These are phyloP conservation scores for Ochotona curzoniae DNA, from an alignment of 2,113 vertebrate genomes.

Conservation along the genomic window DNA sequence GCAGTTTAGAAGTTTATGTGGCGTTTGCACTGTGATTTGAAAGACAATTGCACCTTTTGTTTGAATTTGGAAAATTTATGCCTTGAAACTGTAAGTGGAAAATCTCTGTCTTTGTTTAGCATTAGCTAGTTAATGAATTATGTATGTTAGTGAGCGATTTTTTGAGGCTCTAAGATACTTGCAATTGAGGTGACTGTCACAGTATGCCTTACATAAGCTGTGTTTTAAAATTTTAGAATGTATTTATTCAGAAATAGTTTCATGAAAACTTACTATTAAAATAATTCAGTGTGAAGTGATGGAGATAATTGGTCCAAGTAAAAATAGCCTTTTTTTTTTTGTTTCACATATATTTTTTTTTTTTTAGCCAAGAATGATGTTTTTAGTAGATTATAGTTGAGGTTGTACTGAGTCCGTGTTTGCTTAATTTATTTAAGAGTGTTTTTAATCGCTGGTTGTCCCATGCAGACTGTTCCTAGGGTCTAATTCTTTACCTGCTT, in stretches of 20 bases:
- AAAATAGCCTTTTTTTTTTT: not conserved
- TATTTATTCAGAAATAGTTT: not conserved
- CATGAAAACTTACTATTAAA: slow-evolving; percentile 20
- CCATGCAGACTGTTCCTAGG: not conserved
- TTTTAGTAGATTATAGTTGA: slow-evolving; percentile 22
- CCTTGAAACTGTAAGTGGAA: not conserved
- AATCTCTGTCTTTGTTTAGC: not conserved
- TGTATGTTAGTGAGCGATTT: not conserved
- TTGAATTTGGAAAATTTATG: slow-evolving; percentile 45
- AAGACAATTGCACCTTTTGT: not conserved
- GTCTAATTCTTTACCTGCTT: not conserved
- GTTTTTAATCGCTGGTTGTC: not conserved
- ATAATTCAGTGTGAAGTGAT: not conserved
- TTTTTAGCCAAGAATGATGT: not conserved
- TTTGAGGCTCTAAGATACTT: not conserved
- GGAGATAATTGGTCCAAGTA: not conserved
- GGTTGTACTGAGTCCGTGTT: not conserved
- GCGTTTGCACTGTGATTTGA: not conserved
- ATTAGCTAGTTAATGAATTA: not conserved
- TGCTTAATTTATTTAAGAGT: not conserved
- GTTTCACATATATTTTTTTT: not conserved
- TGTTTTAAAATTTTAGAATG: slow-evolving; percentile 38
- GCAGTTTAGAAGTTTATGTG: not conserved
- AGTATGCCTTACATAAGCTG: not conserved
- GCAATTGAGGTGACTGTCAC: not conserved